Base-by-base conservation (phyloP, 2,888 invertebrate species). In the Anarsia innoxiella region DNA sequence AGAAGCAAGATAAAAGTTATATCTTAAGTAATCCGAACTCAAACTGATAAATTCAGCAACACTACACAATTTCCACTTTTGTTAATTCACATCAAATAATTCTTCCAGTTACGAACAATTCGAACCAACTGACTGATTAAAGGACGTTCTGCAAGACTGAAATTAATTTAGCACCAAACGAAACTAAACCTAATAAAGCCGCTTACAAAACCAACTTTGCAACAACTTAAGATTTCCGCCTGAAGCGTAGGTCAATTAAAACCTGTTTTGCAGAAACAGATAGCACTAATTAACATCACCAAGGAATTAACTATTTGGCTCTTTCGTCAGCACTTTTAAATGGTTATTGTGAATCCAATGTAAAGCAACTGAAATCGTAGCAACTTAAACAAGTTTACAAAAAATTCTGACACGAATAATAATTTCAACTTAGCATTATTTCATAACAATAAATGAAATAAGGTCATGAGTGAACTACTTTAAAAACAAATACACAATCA, bases 191-290 rank as follows among this genome's bases (percentile, higher is more conserved):
- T 45, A 72, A 60, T 44, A 11, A 0, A 12, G n/a, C 38, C 45
- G 9, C 15, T 31, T 23, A 46, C 67, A 73, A 46, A 59, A 57
- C 38, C 40, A 40, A 56, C 37, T 65, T 66, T 68, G 13, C 56
- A 29, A 25, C 44, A 38, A 48, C 44, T 36, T 35, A 27, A 25
- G 10, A 42, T 32, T 54, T 62, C 54, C 51, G n/a, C 46, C 68
- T 68, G 67, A 69, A 70, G 64, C 55, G 46, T 59, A 61, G 55
- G 59, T 60, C 45, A 57, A 55, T 59, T 51, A 50, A 67, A 76
- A 78, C 73, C 58, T 44, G 78, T 78, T 78, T 71, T 64, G 55
- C 54, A 56, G 59, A 66, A 63, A 65, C 67, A 63, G 75, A 77
- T 78, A 76, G 66, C 59, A 56, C 53, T 68, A 73, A 76, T 75